Evolutionary conservation across 1,140 invertebrate species (phyloP), one percentile per base, ranked within the genome.

Genomic region (Pseudomyrmex flavicornis): DNA sequence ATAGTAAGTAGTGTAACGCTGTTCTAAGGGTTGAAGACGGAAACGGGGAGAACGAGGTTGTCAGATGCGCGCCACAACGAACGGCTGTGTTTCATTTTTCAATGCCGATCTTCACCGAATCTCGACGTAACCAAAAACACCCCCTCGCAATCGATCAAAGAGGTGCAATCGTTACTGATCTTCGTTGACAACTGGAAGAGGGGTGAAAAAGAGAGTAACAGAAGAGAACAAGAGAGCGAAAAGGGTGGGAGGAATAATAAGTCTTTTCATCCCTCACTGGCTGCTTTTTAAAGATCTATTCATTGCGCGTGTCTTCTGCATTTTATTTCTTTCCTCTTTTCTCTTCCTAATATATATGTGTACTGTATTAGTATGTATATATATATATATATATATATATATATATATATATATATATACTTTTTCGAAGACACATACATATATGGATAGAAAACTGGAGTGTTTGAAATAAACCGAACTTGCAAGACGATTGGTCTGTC

Each of bases 1-100:
- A 92, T 94, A 89, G 93, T 94, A 90, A 94, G 93, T 93, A 63
- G 12, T 68, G 13, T 13, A 9, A 44, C 17, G 3, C 0, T 73
- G 52, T 2, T 52, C 13, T 5, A 5, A 12, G 35, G 0, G 8
- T 20, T 20, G 20, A 17, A 13, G 4, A 8, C 8, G 58, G 4
- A 7, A 10, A 8, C 4, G 15, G n/a, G 13, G 5, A 26, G 12
- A 20, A 9, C 20, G 65, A 17, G 44, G 15, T 22, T 79, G 54
- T 59, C 54, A 35, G 54, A 15, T 70, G 66, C 76, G 76, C n/a
- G 54, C 15, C 54, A 26, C 52, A 26, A 15, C 9, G 65, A 22
- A 50, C 17, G 12, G 7, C 1, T 9, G 15, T 58, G 15, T 74
- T 74, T 20, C 50, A 2, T 15, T 17, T 17, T 12, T 58, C 17